A percentile compares a stretch with the other conserved stretches of the same genome.
phyloP scores from a whole-genome alignment of 1,140 invertebrate genomes.

The Antheraea pernyi region DNA sequence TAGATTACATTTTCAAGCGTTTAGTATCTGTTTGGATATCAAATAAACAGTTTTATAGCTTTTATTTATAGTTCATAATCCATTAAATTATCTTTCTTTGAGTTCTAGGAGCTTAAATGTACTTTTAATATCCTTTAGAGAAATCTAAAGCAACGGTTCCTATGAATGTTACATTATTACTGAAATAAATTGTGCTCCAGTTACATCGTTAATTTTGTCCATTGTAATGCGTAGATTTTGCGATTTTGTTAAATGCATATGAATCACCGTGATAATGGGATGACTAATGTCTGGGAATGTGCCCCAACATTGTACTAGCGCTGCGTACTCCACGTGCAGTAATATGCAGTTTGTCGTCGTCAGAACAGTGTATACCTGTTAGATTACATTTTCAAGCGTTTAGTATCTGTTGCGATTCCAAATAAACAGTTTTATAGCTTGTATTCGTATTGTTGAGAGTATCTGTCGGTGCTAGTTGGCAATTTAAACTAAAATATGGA shows the following conservation, averaged over 20 bases:
- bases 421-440: not conserved
- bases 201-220: constrained; percentile 5
- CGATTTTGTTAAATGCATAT: constrained; percentile 51
- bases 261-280: constrained; percentile 55
- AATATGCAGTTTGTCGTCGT: constrained; percentile 69
- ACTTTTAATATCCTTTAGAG: too few relatives aligned
- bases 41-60: not conserved
- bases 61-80: too few relatives aligned
- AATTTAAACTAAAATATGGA: not conserved
- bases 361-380: constrained; percentile 62
- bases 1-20: constrained; percentile 4
- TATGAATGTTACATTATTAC: not conserved
- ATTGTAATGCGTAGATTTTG: constrained; percentile 15
- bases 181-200: not conserved
- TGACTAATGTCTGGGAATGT: constrained; percentile 65
- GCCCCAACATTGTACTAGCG: constrained; percentile 63
- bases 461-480: not conserved
- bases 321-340: constrained; percentile 60
- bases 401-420: not conserved
- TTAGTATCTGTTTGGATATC: not conserved
- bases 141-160: too few relatives aligned
- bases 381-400: not conserved
- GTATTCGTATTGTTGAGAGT: not conserved
- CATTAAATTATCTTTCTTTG: too few relatives aligned
- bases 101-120: too few relatives aligned